A percentile compares a stretch with the other conserved stretches of the same genome.
These are phyloP conservation scores for Agriopis aurantiaria DNA, from an alignment of 2,888 invertebrate genomes.

Conservation along the genomic window DNA sequence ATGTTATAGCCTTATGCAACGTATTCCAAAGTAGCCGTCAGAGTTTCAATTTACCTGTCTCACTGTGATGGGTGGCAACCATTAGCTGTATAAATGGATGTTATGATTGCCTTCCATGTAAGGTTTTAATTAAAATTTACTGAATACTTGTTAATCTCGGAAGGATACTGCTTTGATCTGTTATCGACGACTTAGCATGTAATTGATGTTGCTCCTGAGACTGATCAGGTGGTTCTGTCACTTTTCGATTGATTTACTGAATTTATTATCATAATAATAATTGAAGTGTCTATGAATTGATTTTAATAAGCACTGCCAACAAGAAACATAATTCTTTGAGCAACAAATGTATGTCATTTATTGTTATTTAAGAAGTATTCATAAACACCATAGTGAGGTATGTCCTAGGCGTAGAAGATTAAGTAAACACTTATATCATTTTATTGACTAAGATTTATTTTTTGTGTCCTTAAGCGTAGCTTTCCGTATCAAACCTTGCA, in stretches of 20 bases:
- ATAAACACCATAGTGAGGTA: too few relatives aligned
- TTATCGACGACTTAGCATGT: slow-evolving; percentile 28
- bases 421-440: too few relatives aligned
- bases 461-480: too few relatives aligned
- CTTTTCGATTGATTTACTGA: slow-evolving; percentile 25
- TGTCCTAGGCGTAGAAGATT: too few relatives aligned
- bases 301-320: too few relatives aligned
- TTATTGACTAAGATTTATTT: too few relatives aligned
- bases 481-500: too few relatives aligned
- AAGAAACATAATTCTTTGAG: too few relatives aligned
- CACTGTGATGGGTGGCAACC: slow-evolving; percentile 47
- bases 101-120: slow-evolving; percentile 51
- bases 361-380: too few relatives aligned
- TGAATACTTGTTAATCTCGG: slow-evolving; percentile 28
- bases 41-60: slow-evolving; percentile 51
- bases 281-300: background rate
- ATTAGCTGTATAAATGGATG: slow-evolving; percentile 57
- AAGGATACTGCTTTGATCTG: slow-evolving; percentile 27
- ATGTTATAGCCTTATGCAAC: slow-evolving; percentile 17
- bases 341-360: too few relatives aligned
- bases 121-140: slow-evolving; percentile 43
- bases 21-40: slow-evolving; percentile 33
- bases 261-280: slow-evolving; percentile 6
- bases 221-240: slow-evolving; percentile 9
- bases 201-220: slow-evolving; percentile 14